Evolutionary conservation across 2,888 invertebrate genomes (phyloP).

Genomic region (Meteorus cinctellus): DNA sequence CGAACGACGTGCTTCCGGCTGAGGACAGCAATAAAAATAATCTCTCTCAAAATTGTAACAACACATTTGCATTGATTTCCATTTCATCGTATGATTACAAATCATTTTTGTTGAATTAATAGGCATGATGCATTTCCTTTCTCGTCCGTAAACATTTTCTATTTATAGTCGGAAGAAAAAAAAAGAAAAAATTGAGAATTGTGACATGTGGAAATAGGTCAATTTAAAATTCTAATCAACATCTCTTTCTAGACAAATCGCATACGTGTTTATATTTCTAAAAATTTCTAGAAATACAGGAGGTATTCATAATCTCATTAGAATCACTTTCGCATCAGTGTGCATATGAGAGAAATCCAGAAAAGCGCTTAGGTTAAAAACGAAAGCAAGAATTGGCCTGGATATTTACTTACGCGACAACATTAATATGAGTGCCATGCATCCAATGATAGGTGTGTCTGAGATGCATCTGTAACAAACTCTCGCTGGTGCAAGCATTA

Average conservation of each 20-base stretch:
- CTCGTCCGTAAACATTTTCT: constrained; percentile 10
- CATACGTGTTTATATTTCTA: too few species aligned
- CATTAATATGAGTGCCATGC: constrained; percentile 21
- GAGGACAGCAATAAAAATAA: constrained; percentile 48
- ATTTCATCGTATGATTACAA: constrained; percentile 29
- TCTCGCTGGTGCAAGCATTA: not conserved
- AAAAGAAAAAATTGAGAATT: not conserved
- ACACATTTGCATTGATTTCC: constrained; percentile 30
- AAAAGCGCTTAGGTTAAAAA: constrained; percentile 30
- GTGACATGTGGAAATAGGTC: not conserved
- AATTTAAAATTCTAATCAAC: constrained; percentile 11
- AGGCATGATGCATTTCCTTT: constrained; percentile 38
- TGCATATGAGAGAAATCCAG: constrained; percentile 23
- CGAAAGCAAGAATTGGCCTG: constrained; percentile 33
- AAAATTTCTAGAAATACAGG: not conserved
- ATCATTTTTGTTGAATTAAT: constrained; percentile 3
- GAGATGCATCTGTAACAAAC: constrained; percentile 25
- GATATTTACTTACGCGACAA: constrained; percentile 44
- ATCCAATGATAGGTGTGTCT: constrained; percentile 34
- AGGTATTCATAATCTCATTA: not conserved
- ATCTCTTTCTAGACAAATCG: not conserved
- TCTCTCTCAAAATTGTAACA: constrained; percentile 49
- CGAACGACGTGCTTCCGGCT: constrained; percentile 39
- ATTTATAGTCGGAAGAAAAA: not conserved
- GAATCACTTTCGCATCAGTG: constrained; percentile 21